These are phyloP conservation scores for Pachyuromys duprasi DNA, from an alignment of 2,797 vertebrate genomes.

Conservation along the genomic window DNA sequence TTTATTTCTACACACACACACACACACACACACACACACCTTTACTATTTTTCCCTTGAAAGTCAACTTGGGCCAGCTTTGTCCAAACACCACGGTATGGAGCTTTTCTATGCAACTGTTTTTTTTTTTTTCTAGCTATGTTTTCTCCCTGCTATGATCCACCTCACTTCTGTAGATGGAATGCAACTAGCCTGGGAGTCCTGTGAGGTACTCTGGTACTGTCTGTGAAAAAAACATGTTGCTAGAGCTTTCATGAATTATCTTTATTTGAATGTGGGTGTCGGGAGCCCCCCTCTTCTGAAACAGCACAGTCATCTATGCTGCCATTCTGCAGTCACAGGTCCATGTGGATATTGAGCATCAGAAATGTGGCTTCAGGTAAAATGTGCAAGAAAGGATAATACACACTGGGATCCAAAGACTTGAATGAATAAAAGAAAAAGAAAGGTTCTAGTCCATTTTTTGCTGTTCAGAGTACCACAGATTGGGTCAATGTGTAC, in stretches of 20 bases:
- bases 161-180: background rate
- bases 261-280: background rate
- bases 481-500: background rate
- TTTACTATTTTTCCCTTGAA: background rate
- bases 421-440: background rate
- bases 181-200: background rate
- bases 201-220: fast-evolving
- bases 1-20: background rate
- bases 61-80: background rate
- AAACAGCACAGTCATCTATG: background rate
- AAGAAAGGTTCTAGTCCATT: background rate
- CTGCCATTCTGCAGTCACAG: background rate
- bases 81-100: background rate
- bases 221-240: background rate
- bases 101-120: background rate
- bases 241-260: background rate
- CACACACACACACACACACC: background rate
- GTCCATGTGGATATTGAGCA: background rate
- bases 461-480: background rate
- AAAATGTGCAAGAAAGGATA: background rate
- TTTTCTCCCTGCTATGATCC: background rate
- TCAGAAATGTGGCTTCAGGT: background rate
- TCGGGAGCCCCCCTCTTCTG: background rate
- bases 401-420: background rate
- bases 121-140: background rate